These are phyloP conservation scores for Tenrec ecaudatus DNA, from an alignment of 2,113 vertebrate species.

Conservation along the genomic window DNA sequence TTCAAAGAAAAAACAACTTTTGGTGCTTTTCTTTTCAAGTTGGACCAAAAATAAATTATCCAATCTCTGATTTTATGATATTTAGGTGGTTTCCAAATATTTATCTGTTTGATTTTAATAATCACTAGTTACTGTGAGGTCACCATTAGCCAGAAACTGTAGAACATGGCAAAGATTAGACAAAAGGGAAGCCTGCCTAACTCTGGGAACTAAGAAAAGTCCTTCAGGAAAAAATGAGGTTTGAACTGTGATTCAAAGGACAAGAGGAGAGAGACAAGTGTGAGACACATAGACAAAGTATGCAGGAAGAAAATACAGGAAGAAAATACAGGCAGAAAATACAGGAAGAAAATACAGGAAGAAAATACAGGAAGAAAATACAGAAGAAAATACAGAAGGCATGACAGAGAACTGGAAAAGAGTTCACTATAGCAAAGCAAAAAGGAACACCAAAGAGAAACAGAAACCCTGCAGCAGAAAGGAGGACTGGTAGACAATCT, in stretches of 20 bases:
- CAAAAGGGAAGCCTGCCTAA: neutral
- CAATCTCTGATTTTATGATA: conserved; percentile 11
- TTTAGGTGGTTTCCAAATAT: conserved; percentile 17
- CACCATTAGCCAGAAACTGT: neutral
- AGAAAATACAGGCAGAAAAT: neutral
- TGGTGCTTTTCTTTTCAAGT: neutral
- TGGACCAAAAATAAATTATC: neutral
- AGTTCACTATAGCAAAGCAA: neutral
- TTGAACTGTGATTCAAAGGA: neutral
- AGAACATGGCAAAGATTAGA: neutral
- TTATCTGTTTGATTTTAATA: neutral
- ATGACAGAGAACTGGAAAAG: neutral
- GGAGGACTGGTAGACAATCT: neutral
- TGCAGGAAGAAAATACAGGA: neutral
- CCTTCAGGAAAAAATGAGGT: neutral
- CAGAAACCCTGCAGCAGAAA: neutral
- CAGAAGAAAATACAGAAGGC: neutral
- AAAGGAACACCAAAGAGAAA: neutral
- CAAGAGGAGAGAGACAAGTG: neutral
- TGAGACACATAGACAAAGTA: neutral
- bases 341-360: neutral
- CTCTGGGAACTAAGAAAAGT: neutral
- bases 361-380: neutral
- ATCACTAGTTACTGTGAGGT: neutral
- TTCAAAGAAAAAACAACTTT: conserved; percentile 30